Evolutionary conservation across 2,888 invertebrate species (phyloP).

Genomic region (Agrotis puta): DNA sequence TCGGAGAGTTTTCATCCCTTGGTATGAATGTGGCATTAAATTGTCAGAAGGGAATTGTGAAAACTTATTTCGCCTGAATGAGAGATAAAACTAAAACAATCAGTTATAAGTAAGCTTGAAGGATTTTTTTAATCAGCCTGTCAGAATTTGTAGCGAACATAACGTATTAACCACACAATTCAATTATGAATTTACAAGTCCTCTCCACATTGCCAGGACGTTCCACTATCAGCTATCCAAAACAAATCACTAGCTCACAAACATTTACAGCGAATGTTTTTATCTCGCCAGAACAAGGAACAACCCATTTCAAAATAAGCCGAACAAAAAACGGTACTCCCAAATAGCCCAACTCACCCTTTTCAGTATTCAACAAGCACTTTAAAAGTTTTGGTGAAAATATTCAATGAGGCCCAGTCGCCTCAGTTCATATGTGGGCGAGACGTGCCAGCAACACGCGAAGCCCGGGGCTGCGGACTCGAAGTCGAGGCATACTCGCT

Average conservation of each 20-base stretch:
- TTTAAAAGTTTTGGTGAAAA: slow-evolving; percentile 75
- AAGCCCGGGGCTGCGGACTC: slow-evolving; percentile 30
- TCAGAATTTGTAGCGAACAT: background rate
- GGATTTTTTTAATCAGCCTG: background rate
- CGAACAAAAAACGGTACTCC: slow-evolving; percentile 51
- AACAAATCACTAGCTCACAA: slow-evolving; percentile 51
- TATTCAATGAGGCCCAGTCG: slow-evolving; percentile 72
- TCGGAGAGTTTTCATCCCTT: background rate
- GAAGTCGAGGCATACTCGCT: background rate
- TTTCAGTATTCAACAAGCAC: slow-evolving; percentile 75
- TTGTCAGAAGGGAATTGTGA: background rate
- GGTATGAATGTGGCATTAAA: background rate
- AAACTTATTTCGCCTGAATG: background rate
- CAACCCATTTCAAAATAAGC: slow-evolving; percentile 55
- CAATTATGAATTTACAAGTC: slow-evolving; percentile 6
- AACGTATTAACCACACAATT: background rate
- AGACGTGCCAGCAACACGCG: slow-evolving; percentile 66
- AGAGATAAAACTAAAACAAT: background rate
- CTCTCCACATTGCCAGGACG: slow-evolving; percentile 17
- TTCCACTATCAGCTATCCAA: slow-evolving; percentile 17
- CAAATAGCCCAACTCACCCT: slow-evolving; percentile 65
- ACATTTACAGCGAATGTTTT: slow-evolving; percentile 52
- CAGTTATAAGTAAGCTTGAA: background rate
- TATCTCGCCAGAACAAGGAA: slow-evolving; percentile 48
- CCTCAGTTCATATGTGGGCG: slow-evolving; percentile 66